Base-by-base conservation (phyloP, 2,888 invertebrate genomes). In the Megastigmus dorsalis region DNA sequence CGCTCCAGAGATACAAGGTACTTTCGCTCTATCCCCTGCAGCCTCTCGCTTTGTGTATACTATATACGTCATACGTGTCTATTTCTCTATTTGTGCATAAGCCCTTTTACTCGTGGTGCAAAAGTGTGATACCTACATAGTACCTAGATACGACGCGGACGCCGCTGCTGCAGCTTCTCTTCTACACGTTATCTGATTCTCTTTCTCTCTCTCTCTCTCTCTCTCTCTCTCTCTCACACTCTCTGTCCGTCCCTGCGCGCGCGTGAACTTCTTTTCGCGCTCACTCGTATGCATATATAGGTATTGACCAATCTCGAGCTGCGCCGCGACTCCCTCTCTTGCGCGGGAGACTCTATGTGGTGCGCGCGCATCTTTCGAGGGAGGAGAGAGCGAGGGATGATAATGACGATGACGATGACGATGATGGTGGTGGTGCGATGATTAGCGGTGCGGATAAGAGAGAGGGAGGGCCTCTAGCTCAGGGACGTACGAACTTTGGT, bases 401-500 rank as follows among this genome's bases (percentile, higher is more conserved):
- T n/a, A 38, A 18, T 26, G 15, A 26, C 6, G 38, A 9, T n/a
- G n/a, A n/a, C n/a, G n/a, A n/a, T n/a, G n/a, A n/a, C n/a, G n/a
- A n/a, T n/a, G 26, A 38, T n/a, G 15, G 15, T 30, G 38, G 23
- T 23, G 28, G 10, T 26, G 38, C 18, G 54, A 36, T 50, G 33
- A 62, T 48, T 20, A 15, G 28, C 20, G 6, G 23, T 18, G 6
- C 36, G n/a, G n/a, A n/a, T 9, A 26, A 26, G 43, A 10, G 54
- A 43, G 23, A 38, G 18, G 38, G 28, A 38, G 18, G 38, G 28
- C 36, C 52, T 45, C 57, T 55, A 28, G 50, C n/a, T 67, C 73
- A 73, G 52, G 66, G 60, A 60, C 66, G 66, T 23, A 26, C 23
- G 45, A 67, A 26, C 18, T 60, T 73, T 72, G 55, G 63, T 72